Evolutionary conservation across 1,140 invertebrate genomes (phyloP), one percentile per base, ranked within the genome.

Genomic region (Ostrea denselamellosa): DNA sequence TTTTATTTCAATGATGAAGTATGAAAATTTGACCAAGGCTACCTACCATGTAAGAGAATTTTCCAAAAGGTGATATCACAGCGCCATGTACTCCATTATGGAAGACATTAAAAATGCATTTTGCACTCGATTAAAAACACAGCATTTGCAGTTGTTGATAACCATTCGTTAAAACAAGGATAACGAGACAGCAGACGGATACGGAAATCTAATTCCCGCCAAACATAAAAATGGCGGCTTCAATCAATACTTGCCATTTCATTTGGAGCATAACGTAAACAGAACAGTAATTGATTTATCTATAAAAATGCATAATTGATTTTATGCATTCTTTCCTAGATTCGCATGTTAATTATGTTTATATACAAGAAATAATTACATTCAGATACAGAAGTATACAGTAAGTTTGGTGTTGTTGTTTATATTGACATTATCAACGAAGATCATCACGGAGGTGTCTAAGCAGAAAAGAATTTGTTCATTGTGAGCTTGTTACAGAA

Each of bases 241-340:
- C 25, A 10, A 77, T 77, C 68, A 34, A 77, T 77, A 77, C 25
- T 77, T 34, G 25, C 22, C 17, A 19, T 62, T 62, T 62, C n/a
- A 62, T 62, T 62, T 62, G n/a, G 58, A 17, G 12, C 58, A 3
- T 10, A 25, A 34, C 19, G 12, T 2, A 25, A 77, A 25, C 28
- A 77, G 9, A 28, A 9, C 25, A 10, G 25, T 77, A 28, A 25
- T 34, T 28, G 68, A 77, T 25, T 28, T 25, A 68, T 25, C n/a
- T 68, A n/a, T 68, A n/a, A 22, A 68, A 68, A 68, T 68, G 25
- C 65, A 68, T 22, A 68, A 68, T 68, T 68, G 8, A 34, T 25
- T 77, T 25, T 34, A 8, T 44, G 34, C 34, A 44, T 44, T 44
- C 34, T 44, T 44, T 44, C 34, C 34, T 1, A 44, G 34, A 44